A percentile compares a stretch with the other conserved stretches of the same genome.
Evolutionary conservation across 2,797 vertebrate genomes (phyloP).

Genomic region (Pseudochirops corinnae): DNA sequence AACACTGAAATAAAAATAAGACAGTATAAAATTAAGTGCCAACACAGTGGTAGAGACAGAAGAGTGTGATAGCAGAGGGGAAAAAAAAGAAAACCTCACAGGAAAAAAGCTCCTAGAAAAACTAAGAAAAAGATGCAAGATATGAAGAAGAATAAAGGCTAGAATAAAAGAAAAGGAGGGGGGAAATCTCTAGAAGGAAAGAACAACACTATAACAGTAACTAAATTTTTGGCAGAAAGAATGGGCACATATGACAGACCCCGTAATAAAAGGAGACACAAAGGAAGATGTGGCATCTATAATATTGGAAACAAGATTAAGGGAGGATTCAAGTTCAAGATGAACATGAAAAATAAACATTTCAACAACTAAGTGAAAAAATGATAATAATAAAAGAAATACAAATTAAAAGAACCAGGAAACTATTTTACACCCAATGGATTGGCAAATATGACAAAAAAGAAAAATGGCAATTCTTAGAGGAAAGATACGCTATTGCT

Average conservation of each 20-base stretch:
- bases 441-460: background rate
- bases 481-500: background rate
- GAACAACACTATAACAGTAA: background rate
- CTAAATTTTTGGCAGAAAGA: no score
- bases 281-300: no score
- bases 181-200: background rate
- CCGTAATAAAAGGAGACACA: no score
- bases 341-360: no score
- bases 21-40: background rate
- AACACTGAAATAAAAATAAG: constrained; percentile 25
- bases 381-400: background rate
- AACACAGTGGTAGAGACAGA: background rate
- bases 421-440: background rate
- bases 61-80: background rate
- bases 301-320: no score
- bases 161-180: background rate
- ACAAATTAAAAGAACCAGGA: background rate
- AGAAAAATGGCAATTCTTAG: background rate
- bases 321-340: no score
- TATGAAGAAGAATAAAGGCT: background rate
- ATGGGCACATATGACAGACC: no score
- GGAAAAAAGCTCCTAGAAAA: background rate
- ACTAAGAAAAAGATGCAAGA: background rate
- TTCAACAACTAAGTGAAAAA: no score
- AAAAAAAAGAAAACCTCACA: background rate